Evolutionary conservation across 1,140 invertebrate species (phyloP).

Genomic region (Steinernema khuongi): DNA sequence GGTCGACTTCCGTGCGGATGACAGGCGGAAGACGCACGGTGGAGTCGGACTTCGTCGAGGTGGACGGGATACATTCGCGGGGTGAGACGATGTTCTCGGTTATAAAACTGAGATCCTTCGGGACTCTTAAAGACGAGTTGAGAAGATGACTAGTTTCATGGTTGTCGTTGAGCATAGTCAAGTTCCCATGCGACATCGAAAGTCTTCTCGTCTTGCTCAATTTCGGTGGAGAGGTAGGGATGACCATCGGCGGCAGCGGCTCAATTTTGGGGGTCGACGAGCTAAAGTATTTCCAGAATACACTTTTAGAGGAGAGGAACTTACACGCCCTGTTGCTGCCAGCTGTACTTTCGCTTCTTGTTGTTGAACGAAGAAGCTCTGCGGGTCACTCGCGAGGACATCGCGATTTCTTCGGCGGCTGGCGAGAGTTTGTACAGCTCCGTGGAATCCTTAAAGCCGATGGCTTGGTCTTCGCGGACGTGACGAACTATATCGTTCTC

Average conservation of each 20-base stretch:
- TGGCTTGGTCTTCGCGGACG: background rate
- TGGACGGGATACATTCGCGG: background rate
- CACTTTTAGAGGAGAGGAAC: background rate
- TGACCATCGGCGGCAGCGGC: background rate
- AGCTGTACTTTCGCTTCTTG: background rate
- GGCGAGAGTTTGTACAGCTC: constrained; percentile 16
- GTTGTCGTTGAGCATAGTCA: background rate
- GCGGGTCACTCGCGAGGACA: background rate
- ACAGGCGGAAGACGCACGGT: background rate
- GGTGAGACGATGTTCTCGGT: background rate
- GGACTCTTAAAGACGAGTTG: background rate
- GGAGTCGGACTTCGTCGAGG: background rate
- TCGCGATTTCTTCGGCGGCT: background rate
- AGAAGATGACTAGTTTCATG: background rate
- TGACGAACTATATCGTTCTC: constrained; percentile 18
- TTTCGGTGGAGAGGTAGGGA: background rate
- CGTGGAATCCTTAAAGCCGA: constrained; percentile 25
- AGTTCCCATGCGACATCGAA: background rate
- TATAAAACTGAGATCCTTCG: background rate
- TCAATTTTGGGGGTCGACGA: background rate
- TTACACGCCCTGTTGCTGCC: background rate
- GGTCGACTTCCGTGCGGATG: constrained; percentile 17
- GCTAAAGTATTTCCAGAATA: background rate
- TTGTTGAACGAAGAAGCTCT: background rate
- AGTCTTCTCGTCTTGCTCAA: background rate